Evolutionary conservation across 2,888 invertebrate species (phyloP), one percentile per base, ranked within the genome.

Genomic region (Polydesmus complanatus): DNA sequence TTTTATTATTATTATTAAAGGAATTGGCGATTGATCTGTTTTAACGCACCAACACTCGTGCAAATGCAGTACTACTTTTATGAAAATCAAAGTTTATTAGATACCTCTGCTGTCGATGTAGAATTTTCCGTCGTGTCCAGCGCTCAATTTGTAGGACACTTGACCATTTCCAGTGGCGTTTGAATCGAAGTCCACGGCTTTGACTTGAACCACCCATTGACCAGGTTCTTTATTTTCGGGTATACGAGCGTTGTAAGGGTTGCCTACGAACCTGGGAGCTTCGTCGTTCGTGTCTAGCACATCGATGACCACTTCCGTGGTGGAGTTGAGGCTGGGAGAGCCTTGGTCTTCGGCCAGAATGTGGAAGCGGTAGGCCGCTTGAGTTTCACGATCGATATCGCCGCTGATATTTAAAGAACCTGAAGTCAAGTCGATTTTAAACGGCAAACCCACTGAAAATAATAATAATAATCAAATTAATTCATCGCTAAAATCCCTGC

Each of bases 161-260:
- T 89, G 74, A 0, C 90, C 90, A 69, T 91, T 91, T n/a, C 90
- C 90, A 69, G 90, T 89, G 1, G 87, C 86, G 52, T 82, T 75
- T 67, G 87, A 88, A 71, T 92, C 91, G 18, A 86, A 83, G 73
- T 92, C 91, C 65, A 89, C 88, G 0, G 91, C 91, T 64, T 80
- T 83, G 1, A 91, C 81, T 73, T 82, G 82, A 0, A 37, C 54
- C 58, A 68, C 68, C 61, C 69, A 82, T 77, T 49, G 71, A 59
- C 90, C 89, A 0, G 86, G 78, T 2, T 84, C 82, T 18, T 82
- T 80, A 70, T 87, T 86, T 71, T 90, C 86, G 64, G 83, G 80
- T 21, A 88, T 75, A 14, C 82, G 82, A 0, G 86, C 83, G 67
- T 83, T 84, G 68, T 89, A 92, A 0, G 89, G 84, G 67, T 84